Base-by-base conservation (phyloP, 2,797 vertebrate genomes). In the Jordanella pulchra region DNA sequence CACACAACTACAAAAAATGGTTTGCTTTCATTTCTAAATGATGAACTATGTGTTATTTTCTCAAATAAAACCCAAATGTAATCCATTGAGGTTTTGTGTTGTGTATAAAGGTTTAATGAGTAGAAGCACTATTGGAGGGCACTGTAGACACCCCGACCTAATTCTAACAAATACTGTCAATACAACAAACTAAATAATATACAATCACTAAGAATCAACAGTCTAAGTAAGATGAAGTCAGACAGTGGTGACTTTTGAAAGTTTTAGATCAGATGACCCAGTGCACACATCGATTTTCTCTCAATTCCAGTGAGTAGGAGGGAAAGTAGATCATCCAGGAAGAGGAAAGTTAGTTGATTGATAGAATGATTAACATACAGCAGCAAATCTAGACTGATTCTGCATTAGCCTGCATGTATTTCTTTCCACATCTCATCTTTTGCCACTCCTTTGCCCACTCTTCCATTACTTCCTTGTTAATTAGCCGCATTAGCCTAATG, bases 401-500 rank as follows among this genome's bases (percentile, higher is more conserved):
- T 39, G 77, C 56, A 70, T 79, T 77, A 64, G 77, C 78, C 84
- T 80, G 83, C 71, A 77, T 80, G 64, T 77, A 85, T 80, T 81
- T 84, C 79, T 83, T 77, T 72, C 69, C 80, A 81, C 54, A 81
- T 77, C 80, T 70, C 70, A 66, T 84, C 67, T 79, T 77, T 66
- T 73, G 56, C 73, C 58, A 39, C 69, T 84, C 74, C 71, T 67
- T 78, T 68, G 67, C n/a, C 67, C 67, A 79, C 74, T 80, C 69
- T 39, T 66, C 71, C 71, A 80, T 77, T 75, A 67, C 75, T 77
- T 81, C 75, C 82, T 78, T 81, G 67, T 82, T 84, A 83, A 90
- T 89, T 80, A 87, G 86, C 67, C 78, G 65, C 86, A 91, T 92
- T 88, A 92, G 69, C 73, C 73, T 87, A 87, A 89, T 91, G 87